A percentile compares a stretch with the other conserved stretches of the same genome.
Conservation (phyloP, 2,797 vertebrate genomes). For the Macrochelys suwanniensis region DNA sequence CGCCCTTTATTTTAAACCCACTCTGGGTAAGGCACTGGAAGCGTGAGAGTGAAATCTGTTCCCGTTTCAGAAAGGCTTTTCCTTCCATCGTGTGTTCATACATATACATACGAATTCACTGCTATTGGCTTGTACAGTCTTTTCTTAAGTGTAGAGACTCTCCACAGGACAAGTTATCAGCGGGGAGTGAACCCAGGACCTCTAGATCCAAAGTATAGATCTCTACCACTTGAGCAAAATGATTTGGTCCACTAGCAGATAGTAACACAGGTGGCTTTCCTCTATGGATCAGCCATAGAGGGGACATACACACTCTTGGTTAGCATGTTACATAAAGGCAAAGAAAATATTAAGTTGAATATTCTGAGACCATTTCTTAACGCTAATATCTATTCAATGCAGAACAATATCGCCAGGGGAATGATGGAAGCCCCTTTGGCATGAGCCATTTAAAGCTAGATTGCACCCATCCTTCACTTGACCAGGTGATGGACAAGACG, state of each 20-base stretch:
- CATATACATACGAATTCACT: neutral
- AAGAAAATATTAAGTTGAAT: neutral
- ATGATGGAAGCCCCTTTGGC: neutral
- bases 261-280: conserved; percentile 4
- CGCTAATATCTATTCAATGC: neutral
- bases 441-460: neutral
- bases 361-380: neutral
- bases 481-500: neutral
- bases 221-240: neutral
- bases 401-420: neutral
- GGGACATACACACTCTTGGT: neutral
- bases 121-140: neutral
- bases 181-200: neutral
- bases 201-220: neutral
- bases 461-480: neutral
- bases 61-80: neutral
- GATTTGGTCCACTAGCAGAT: neutral
- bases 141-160: neutral
- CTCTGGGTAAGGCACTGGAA: neutral
- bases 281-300: neutral
- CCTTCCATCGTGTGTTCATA: neutral
- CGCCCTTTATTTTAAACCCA: neutral
- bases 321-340: neutral
- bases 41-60: neutral
- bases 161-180: neutral